Evolutionary conservation across 64 coral and sea anemone genomes (phyloP).

Genomic region (Astreopora myriophthalma): DNA sequence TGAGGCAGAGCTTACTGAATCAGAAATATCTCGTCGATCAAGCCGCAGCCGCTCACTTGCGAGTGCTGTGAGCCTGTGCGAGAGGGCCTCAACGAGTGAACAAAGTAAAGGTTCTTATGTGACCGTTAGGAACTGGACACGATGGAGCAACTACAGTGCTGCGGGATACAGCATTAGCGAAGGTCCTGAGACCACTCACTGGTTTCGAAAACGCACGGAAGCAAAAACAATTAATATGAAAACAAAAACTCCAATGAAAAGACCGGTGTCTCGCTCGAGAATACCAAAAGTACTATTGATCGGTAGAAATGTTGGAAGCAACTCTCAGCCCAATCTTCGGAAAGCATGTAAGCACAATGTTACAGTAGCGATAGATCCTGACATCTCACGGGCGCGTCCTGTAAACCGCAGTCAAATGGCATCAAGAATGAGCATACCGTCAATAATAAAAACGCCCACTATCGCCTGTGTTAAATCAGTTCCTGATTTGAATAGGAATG

Average conservation of each 20-base stretch:
- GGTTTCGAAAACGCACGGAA: background rate
- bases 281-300: background rate
- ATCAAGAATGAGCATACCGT: conserved; percentile 1
- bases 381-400: background rate
- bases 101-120: conserved; percentile 56
- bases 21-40: conserved; percentile 3
- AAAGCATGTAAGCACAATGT: background rate
- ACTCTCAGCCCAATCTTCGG: conserved; percentile 3
- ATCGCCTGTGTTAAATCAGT: background rate
- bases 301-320: background rate
- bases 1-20: background rate
- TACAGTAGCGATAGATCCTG: background rate
- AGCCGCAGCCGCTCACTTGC: background rate
- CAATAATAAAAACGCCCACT: conserved; percentile 7
- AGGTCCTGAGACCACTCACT: background rate
- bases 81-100: conserved; percentile 9
- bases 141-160: conserved; percentile 48
- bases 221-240: background rate
- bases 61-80: background rate
- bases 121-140: conserved; percentile 50
- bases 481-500: conserved; percentile 6
- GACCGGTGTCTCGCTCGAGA: background rate
- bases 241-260: background rate
- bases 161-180: conserved; percentile 69
- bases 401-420: conserved; percentile 16